Evolutionary conservation across 2,888 invertebrate genomes (phyloP), one percentile per base, ranked within the genome.

Genomic region (Thecophora atra): DNA sequence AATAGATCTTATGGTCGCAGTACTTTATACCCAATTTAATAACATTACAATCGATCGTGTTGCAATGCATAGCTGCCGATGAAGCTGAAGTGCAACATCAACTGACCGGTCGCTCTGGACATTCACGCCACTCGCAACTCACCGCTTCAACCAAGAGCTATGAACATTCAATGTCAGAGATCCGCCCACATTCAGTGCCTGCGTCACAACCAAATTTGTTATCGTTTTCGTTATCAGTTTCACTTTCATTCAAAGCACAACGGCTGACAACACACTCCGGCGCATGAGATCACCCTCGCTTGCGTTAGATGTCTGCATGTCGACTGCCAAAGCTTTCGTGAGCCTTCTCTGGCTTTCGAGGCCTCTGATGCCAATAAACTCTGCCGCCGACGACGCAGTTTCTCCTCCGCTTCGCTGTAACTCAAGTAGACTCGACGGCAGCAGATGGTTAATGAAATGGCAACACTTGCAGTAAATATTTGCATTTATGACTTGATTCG

Each of bases 381-480:
- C 26, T 47, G 58, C 58, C 17, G n/a, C 17, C 67, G 28, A 21
- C 11, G 15, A 7, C 26, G 58, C 58, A 58, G 15, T 28, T 3
- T 17, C 58, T 24, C 26, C 58, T 11, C 28, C 54, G 17, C 52
- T 21, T 7, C 21, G n/a, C 52, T 67, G 17, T 19, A 52, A 19
- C 58, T 54, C 37, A 37, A 66, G 52, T n/a, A 69, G 69, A 69
- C 69, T 21, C 47, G 8, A 44, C 30, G 69, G 69, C 69, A 60
- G 69, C 69, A 21, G 56, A 60, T 51, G 69, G 13, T 28, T 60
- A 28, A 60, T 51, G 58, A 51, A 60, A 62, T 26, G 7, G 26
- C 64, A 64, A 37, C 24, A 24, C 11, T 60, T n/a, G 56, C 69
- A 62, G 62, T 69, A 69, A 69, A 69, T 69, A 69, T 69, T 69